Evolutionary conservation across 2,888 invertebrate species (phyloP), one percentile per base, ranked within the genome.

Genomic region (Chymomyza caudatula): DNA sequence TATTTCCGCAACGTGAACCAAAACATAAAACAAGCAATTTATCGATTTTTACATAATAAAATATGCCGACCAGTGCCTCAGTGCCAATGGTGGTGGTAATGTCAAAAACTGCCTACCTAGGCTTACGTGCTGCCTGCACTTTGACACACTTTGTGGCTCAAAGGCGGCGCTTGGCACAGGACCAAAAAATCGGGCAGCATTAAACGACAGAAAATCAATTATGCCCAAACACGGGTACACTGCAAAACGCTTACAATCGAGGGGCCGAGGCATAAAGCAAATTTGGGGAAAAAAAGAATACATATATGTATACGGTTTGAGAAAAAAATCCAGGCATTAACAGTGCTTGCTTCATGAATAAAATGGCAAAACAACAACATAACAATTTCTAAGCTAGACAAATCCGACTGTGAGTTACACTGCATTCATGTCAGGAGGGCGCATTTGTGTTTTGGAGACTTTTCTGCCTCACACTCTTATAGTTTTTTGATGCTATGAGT

Each of bases 11-110:
- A 52, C 44, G 11, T 37, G 20, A 51, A 37, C 20, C 15, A 60
- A 56, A 60, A 52, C 54, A 54, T 61, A 20, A 17, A 51, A 51
- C 23, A 13, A 29, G 29, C 19, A 49, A 84, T 75, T 75, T 83
- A 84, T 83, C 71, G 82, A 83, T 83, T 83, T 82, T 83, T 76
- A 68, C 82, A 65, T 75, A 74, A 72, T 76, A 61, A 72, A 75
- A 76, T 20, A 19, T 42, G 60, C 42, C 51, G 52, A 11, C 54
- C 15, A 51, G 42, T 60, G 60, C 42, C 23, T 25, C 49, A 22
- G 22, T 52, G 5, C 17, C 17, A 51, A 13, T 5, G 51, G 20
- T 19, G 51, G 19, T 37, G 11, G 29, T 37, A 11, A 37, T 37
- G 29, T 11, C 11, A 37, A 11, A 1, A 37, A 11, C 29, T 29